phyloP scores from a whole-genome alignment of 1,140 invertebrate species.

The Myzus persicae region DNA sequence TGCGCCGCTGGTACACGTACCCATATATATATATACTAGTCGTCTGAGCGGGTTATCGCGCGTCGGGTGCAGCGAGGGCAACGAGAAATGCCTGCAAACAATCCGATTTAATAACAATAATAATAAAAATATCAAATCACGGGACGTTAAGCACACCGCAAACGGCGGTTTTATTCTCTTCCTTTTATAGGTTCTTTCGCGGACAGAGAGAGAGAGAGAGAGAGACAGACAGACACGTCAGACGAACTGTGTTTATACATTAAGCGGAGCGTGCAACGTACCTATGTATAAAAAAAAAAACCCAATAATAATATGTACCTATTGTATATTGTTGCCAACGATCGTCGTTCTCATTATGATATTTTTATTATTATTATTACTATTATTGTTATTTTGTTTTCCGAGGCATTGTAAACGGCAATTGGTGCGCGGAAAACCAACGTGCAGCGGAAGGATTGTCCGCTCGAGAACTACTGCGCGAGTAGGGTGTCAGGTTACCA shows the following conservation, averaged over 20 bases:
- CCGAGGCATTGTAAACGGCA: slow-evolving; percentile 33
- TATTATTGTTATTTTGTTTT: not conserved
- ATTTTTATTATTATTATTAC: not conserved
- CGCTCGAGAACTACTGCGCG: not conserved
- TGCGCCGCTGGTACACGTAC: too few species aligned
- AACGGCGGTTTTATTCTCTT: not conserved
- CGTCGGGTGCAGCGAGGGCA: too few species aligned
- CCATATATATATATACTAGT: too few species aligned
- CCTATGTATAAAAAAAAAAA: too few species aligned
- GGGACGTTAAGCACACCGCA: not conserved
- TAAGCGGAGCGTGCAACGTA: not conserved
- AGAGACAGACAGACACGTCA: not conserved
- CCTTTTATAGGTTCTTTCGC: not conserved
- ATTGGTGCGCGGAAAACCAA: slow-evolving; percentile 34
- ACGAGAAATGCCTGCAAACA: not conserved
- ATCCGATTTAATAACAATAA: too few species aligned
- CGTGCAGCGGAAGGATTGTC: slow-evolving; percentile 28
- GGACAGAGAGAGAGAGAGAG: not conserved
- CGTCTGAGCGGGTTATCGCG: not conserved
- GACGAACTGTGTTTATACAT: not conserved
- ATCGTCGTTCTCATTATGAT: not conserved
- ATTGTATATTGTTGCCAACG: not conserved
- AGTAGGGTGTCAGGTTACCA: slow-evolving; percentile 44
- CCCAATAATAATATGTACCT: too few species aligned
- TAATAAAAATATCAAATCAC: not conserved